These are phyloP conservation scores for Cotesia glomerata DNA, from an alignment of 1,140 invertebrate genomes.

Conservation along the genomic window DNA sequence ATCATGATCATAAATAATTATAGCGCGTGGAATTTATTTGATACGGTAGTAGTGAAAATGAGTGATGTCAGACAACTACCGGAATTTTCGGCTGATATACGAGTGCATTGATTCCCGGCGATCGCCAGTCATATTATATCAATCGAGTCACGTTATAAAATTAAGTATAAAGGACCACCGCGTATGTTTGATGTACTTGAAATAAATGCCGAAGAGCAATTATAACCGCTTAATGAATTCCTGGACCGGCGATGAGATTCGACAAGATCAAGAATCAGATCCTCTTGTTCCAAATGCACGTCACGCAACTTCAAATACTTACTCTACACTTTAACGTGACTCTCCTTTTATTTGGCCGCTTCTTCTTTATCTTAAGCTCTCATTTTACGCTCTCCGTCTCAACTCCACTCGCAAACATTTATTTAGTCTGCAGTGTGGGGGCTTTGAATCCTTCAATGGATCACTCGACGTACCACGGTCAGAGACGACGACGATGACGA, in stretches of 20 bases:
- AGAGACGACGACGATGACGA: too few species aligned
- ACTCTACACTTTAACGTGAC: too few species aligned
- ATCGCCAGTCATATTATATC: background rate
- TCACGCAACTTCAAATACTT: slow-evolving; percentile 44
- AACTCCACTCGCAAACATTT: background rate
- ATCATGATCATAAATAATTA: too few species aligned
- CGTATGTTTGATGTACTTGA: background rate
- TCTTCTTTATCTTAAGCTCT: background rate
- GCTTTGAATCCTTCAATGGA: slow-evolving; percentile 19
- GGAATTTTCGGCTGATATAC: background rate
- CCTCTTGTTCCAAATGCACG: slow-evolving; percentile 50
- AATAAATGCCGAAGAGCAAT: slow-evolving; percentile 8
- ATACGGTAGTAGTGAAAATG: background rate
- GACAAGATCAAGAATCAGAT: slow-evolving; percentile 42
- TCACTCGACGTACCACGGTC: background rate
- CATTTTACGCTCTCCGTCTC: background rate
- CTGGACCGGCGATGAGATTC: slow-evolving; percentile 16
- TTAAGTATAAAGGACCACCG: slow-evolving; percentile 12
- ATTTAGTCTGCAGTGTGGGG: background rate
- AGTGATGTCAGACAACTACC: slow-evolving; percentile 7
- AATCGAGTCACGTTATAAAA: background rate
- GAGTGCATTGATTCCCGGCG: background rate
- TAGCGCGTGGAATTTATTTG: too few species aligned
- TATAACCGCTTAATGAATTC: slow-evolving; percentile 16
- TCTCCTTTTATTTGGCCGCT: background rate